Evolutionary conservation across 2,888 invertebrate genomes (phyloP), one percentile per base, ranked within the genome.

Genomic region (Actias luna): DNA sequence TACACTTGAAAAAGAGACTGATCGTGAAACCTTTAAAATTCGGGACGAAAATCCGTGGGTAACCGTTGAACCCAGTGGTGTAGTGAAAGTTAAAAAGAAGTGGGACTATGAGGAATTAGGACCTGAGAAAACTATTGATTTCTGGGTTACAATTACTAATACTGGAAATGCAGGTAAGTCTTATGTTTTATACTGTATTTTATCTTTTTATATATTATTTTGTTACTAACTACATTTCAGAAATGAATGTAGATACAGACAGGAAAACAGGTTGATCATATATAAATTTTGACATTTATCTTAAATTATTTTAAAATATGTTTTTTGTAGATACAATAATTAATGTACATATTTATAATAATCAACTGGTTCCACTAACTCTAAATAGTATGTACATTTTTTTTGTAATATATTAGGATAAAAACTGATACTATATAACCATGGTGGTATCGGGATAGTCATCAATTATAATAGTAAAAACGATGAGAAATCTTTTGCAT

Each of bases 41-140:
- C 94, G 98, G 76, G 98, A 98, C 79, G 97, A 98, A 84, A 98
- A 98, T 93, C 96, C 96, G 71, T 98, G 98, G 98, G 98, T 98
- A 63, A 97, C 96, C 58, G 98, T 98, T 62, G 98, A 97, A 87
- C 95, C 96, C 58, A 97, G 97, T 89, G 98, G 98, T 74, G 96
- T 97, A 63, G 98, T 98, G 78, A 95, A 96, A 79, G 98, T 98
- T 70, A 98, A 97, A 91, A 97, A 98, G 95, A 98, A 98, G 95
- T 98, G 98, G 98, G 98, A 98, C 94, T 98, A 97, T 88, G 98
- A 98, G 83, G 98, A 98, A 82, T 89, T 98, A 59, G 98, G 98
- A 31, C 97, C 97, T 1, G 98, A 98, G 91, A 98, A 98, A 87
- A 98, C 97, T 16, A 98, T 98, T 79, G 98, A 98, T 88, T 98